Percentiles rank a stretch among this genome's conserved stretches.
phyloP scores from a whole-genome alignment of 2,113 vertebrate genomes.

The Phycodurus eques region DNA sequence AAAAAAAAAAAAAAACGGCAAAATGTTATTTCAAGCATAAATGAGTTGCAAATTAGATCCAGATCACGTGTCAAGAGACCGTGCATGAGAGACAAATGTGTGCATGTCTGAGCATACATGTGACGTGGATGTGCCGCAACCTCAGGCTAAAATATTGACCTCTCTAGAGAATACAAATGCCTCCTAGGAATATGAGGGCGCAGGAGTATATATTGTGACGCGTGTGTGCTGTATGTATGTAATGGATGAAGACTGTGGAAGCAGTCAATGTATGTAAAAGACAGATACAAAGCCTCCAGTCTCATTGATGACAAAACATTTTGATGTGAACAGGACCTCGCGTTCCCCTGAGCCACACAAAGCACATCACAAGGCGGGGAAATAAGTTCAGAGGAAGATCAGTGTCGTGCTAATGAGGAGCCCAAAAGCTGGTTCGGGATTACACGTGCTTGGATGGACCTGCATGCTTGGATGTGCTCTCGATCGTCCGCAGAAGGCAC shows the following conservation, averaged over 20 bases:
- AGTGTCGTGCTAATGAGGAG: conserved; percentile 59
- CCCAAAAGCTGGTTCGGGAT: conserved; percentile 53
- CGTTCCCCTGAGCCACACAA: conserved; percentile 40
- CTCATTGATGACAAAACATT: conserved; percentile 59
- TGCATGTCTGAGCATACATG: conserved; percentile 3
- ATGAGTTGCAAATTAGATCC: background rate
- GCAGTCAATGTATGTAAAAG: conserved; percentile 33
- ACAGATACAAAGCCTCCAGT: conserved; percentile 50
- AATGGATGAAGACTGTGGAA: background rate
- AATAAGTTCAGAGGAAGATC: conserved; percentile 53
- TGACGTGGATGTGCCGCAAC: conserved; percentile 2
- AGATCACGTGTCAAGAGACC: background rate
- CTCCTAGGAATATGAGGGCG: conserved; percentile 27
- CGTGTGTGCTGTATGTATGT: conserved; percentile 31
- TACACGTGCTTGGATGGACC: conserved; percentile 53
- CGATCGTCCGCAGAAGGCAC: conserved; percentile 13
- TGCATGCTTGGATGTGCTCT: conserved; percentile 43
- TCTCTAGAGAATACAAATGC: conserved; percentile 39
- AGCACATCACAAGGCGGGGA: conserved; percentile 43
- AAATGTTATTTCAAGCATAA: no score
- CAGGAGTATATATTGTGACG: conserved; percentile 18
- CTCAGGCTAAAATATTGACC: conserved; percentile 13
- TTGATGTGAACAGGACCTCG: conserved; percentile 50
- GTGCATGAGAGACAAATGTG: background rate
- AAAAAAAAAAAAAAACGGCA: no score